phyloP scores from a whole-genome alignment of 2,888 invertebrate species.

The Sphinx pinastri region DNA sequence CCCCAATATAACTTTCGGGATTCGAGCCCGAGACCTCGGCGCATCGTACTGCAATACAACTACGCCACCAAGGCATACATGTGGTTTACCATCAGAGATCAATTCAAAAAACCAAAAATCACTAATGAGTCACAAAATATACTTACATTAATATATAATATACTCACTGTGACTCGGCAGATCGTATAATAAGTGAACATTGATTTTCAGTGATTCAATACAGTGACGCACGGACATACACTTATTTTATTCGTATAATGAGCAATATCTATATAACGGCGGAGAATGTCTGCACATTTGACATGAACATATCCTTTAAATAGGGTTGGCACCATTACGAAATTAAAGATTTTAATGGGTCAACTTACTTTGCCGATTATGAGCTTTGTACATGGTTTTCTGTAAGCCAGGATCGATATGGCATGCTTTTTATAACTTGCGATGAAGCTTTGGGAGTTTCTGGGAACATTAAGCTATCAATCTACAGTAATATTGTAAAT shows the following conservation, averaged over 20 bases:
- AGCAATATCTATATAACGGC: conserved; percentile 22
- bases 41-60: too few species aligned
- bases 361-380: background rate
- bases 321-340: conserved; percentile 15
- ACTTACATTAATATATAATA: background rate
- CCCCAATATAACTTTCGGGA: too few species aligned
- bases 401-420: too few species aligned
- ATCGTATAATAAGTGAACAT: background rate
- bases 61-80: too few species aligned
- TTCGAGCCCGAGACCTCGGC: too few species aligned
- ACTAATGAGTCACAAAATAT: background rate
- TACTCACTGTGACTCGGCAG: background rate
- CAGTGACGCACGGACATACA: conserved; percentile 6
- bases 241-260: conserved; percentile 5
- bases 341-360: background rate
- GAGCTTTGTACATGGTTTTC: too few species aligned
- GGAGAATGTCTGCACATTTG: conserved; percentile 11
- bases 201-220: conserved; percentile 20
- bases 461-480: too few species aligned
- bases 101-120: too few species aligned
- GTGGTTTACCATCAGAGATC: too few species aligned
- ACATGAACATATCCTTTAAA: background rate
- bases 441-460: too few species aligned
- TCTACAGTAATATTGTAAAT: too few species aligned
- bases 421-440: too few species aligned